A percentile compares a stretch with the other conserved stretches of the same genome.
Conservation (phyloP, 1,140 invertebrate species). For the Polypedilum vanderplanki region DNA sequence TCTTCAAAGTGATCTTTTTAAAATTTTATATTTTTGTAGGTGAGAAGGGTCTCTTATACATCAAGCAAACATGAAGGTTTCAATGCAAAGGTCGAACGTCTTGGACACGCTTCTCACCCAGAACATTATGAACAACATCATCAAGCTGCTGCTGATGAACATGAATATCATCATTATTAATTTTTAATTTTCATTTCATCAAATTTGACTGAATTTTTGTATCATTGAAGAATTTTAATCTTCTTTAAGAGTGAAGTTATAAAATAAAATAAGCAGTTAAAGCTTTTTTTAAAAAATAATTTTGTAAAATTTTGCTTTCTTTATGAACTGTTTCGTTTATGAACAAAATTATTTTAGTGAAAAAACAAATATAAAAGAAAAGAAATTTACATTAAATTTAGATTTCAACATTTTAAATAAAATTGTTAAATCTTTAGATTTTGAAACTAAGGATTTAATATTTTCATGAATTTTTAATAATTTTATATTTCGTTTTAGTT, state of each 20-base stretch:
- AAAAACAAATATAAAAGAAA: no score
- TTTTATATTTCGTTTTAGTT: no score
- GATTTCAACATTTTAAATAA: no score
- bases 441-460: no score
- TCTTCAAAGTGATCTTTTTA: neutral
- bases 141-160: neutral
- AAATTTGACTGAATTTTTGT: neutral
- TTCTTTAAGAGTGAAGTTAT: neutral
- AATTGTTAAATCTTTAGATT: no score
- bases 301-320: no score
- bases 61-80: conserved; percentile 51
- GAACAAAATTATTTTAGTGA: no score
- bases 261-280: no score
- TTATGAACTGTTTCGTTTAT: no score
- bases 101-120: conserved; percentile 47
- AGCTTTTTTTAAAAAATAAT: no score
- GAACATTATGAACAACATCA: neutral
- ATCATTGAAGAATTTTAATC: neutral
- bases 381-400: no score
- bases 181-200: neutral
- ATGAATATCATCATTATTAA: neutral
- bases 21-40: neutral
- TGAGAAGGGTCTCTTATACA: conserved; percentile 48
- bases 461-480: no score
- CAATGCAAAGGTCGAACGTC: conserved; percentile 51